A percentile compares a stretch with the other conserved stretches of the same genome.
Evolutionary conservation across 1,140 invertebrate genomes (phyloP).

Genomic region (Caenorhabditis tropicalis): DNA sequence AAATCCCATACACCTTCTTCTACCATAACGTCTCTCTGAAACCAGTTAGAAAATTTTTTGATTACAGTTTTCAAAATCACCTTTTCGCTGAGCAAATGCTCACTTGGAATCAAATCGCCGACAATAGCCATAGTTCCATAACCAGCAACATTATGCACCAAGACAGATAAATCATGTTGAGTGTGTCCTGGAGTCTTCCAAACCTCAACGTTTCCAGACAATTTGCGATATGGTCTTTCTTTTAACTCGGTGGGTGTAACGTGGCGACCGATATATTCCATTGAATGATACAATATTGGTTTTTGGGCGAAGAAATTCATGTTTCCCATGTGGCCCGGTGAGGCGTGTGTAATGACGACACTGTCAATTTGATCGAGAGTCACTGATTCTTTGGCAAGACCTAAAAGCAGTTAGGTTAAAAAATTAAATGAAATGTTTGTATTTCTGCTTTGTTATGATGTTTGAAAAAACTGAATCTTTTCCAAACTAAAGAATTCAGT

Average conservation of each 20-base stretch:
- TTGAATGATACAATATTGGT: slow-evolving; percentile 64
- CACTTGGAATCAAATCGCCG: slow-evolving; percentile 64
- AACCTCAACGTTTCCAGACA: slow-evolving; percentile 63
- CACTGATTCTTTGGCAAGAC: slow-evolving; percentile 61
- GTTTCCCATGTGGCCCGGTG: slow-evolving; percentile 67
- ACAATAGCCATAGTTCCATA: slow-evolving; percentile 67
- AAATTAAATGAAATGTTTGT: too few species aligned
- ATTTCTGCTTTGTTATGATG: too few species aligned
- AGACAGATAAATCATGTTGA: slow-evolving; percentile 64
- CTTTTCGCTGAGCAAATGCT: slow-evolving; percentile 60
- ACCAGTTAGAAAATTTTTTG: not conserved
- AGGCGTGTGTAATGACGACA: slow-evolving; percentile 66
- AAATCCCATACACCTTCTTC: slow-evolving; percentile 66
- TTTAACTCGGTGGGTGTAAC: slow-evolving; percentile 63
- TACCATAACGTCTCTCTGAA: slow-evolving; percentile 55
- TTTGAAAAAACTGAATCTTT: too few species aligned
- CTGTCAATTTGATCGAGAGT: slow-evolving; percentile 62
- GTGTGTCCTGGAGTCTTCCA: slow-evolving; percentile 69
- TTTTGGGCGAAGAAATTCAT: slow-evolving; percentile 69
- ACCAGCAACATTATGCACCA: slow-evolving; percentile 65
- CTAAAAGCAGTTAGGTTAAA: slow-evolving; percentile 33
- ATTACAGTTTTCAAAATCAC: not conserved
- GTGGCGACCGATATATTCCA: slow-evolving; percentile 66
- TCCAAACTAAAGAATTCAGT: too few species aligned
- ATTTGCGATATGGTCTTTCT: slow-evolving; percentile 65